phyloP scores from a whole-genome alignment of 2,888 invertebrate genomes.

The Troides oblongomaculatus region DNA sequence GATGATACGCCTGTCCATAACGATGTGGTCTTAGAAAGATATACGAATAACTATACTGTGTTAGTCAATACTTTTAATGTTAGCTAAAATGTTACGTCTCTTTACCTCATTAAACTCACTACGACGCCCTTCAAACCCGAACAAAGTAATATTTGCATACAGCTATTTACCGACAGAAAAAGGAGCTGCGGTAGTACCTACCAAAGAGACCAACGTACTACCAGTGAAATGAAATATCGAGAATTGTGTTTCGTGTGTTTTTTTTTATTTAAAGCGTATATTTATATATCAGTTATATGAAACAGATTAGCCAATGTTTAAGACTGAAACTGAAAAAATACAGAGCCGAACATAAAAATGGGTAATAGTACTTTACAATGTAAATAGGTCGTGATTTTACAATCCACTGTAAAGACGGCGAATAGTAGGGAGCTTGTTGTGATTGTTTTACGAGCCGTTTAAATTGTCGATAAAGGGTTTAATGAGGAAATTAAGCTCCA shows the following conservation, averaged over 20 bases:
- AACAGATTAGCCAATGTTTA: background rate
- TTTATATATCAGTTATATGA: background rate
- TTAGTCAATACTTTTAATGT: too few species aligned
- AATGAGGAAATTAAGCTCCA: constrained; percentile 64
- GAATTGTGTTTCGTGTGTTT: background rate
- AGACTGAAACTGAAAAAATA: constrained; percentile 14
- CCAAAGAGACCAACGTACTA: too few species aligned
- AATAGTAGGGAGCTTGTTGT: constrained; percentile 56
- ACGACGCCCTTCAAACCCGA: too few species aligned
- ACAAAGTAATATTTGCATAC: too few species aligned
- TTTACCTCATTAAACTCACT: too few species aligned
- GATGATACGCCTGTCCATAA: too few species aligned
- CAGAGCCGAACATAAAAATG: constrained; percentile 18
- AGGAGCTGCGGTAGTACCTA: too few species aligned
- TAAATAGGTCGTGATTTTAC: constrained; percentile 34
- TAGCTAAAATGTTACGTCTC: too few species aligned
- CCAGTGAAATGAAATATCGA: too few species aligned
- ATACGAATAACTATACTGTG: too few species aligned
- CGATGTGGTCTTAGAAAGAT: too few species aligned
- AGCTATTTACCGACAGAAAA: too few species aligned
- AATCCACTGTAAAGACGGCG: constrained; percentile 44
- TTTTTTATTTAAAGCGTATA: background rate
- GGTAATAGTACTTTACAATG: constrained; percentile 12
- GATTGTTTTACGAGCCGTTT: constrained; percentile 65
- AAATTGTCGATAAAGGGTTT: constrained; percentile 67